These are phyloP conservation scores for Calidris pygmaea DNA, from an alignment of 2,113 vertebrate species.

Conservation along the genomic window DNA sequence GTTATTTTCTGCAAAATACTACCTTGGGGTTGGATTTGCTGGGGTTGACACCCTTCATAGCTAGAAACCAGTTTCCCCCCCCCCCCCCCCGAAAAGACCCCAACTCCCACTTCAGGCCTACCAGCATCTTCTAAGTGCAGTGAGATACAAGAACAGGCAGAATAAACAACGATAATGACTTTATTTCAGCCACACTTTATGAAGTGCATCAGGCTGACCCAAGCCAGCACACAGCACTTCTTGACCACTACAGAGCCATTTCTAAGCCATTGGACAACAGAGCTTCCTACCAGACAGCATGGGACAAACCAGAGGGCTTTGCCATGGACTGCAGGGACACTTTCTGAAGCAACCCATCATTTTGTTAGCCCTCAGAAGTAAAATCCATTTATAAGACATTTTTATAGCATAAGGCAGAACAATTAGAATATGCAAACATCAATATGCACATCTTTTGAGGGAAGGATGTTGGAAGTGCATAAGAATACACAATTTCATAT, in stretches of 20 bases:
- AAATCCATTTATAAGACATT: not conserved
- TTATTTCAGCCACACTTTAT: not conserved
- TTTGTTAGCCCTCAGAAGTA: not conserved
- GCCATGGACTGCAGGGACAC: not conserved
- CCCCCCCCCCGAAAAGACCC: not conserved
- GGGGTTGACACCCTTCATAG: not conserved
- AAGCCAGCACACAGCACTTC: not conserved
- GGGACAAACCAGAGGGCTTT: not conserved
- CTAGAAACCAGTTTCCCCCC: not conserved
- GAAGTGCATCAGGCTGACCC: not conserved
- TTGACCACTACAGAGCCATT: not conserved
- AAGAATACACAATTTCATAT: not conserved
- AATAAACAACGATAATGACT: not conserved
- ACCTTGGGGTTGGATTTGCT: not conserved
- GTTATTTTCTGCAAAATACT: not conserved
- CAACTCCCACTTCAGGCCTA: not conserved
- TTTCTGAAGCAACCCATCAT: not conserved
- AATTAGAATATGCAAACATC: not conserved
- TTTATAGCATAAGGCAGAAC: not conserved
- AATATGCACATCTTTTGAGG: not conserved
- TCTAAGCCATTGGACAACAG: not conserved
- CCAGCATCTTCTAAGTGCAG: accelerated
- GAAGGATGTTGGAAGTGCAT: not conserved
- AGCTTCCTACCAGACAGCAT: not conserved
- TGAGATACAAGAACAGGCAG: not conserved